Evolutionary conservation across 2,888 invertebrate species (phyloP), one percentile per base, ranked within the genome.

Genomic region (Aphrophora alni): DNA sequence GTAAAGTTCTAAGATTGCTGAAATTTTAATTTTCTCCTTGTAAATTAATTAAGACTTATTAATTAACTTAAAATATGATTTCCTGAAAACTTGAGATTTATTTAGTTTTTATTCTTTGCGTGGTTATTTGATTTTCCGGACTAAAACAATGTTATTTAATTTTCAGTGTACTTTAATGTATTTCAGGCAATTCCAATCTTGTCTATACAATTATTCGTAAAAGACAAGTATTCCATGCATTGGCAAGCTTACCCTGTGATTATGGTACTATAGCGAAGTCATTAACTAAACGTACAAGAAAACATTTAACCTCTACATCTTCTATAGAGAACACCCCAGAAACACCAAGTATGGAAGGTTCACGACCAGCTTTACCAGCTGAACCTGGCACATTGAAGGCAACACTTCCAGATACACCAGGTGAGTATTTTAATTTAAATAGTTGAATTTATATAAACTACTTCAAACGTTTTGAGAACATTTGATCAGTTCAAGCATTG

Each of bases 141-240:
- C n/a, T n/a, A n/a, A n/a, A n/a, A n/a, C n/a, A n/a, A n/a, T n/a
- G n/a, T n/a, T n/a, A n/a, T n/a, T n/a, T n/a, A n/a, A n/a, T n/a
- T n/a, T n/a, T n/a, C n/a, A n/a, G n/a, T n/a, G n/a, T n/a, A n/a
- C n/a, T n/a, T n/a, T n/a, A n/a, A n/a, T n/a, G n/a, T 33, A 33
- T 33, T 33, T 0, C 86, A 95, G 96, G 97, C n/a, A 99, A 99
- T 89, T 97, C 98, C 0, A 99, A 98, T 90, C 91, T 99, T 85
- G 97, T 99, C 33, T 99, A 99, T 90, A 99, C 99, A 0, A 98
- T 99, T 84, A 99, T 99, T 86, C 93, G 99, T 77, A 99, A 99
- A 88, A 92, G 99, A n/a, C 96, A 96, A 88, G 98, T 99, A 81
- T 99, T 99, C 90, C 98, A 99, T 89, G 94, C 95, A 83, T 90